These are phyloP conservation scores for Cataglyphis rosenhaueri DNA, from an alignment of 2,888 invertebrate genomes.

Conservation along the genomic window DNA sequence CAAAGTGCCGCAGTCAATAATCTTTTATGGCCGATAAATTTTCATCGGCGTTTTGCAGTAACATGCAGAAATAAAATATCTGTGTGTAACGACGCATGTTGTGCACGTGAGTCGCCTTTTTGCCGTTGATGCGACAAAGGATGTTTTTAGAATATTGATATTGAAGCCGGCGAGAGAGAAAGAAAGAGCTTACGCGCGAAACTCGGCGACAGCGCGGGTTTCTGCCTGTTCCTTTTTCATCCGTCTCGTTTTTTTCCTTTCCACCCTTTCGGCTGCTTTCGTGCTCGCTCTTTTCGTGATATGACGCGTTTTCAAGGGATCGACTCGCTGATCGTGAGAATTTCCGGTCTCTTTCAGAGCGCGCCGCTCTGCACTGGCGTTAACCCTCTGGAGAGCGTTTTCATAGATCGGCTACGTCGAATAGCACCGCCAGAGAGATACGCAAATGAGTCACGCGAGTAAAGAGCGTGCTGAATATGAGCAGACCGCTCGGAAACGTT, in stretches of 20 bases:
- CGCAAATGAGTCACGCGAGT: constrained; percentile 29
- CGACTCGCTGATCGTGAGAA: constrained; percentile 67
- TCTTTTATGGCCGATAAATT: constrained; percentile 31
- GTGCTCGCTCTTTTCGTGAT: constrained; percentile 52
- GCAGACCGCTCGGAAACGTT: constrained; percentile 38
- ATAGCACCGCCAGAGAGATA: constrained; percentile 36
- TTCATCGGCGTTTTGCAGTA: not conserved
- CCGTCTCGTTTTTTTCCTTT: constrained; percentile 58
- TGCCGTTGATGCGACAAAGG: constrained; percentile 81
- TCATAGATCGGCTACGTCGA: constrained; percentile 36
- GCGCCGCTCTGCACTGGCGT: not conserved
- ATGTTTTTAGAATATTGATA: constrained; percentile 85
- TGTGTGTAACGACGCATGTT: constrained; percentile 20
- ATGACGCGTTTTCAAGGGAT: constrained; percentile 64
- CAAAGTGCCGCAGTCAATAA: constrained; percentile 8
- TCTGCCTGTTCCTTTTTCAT: constrained; percentile 60
- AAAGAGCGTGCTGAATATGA: constrained; percentile 33
- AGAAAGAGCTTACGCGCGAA: constrained; percentile 61
- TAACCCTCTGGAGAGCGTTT: constrained; percentile 34
- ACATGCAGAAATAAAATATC: constrained; percentile 32
- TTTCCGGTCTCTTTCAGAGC: constrained; percentile 31
- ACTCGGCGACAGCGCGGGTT: constrained; percentile 70
- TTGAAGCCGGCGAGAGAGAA: constrained; percentile 77
- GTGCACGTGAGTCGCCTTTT: constrained; percentile 77
- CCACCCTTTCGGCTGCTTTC: constrained; percentile 50